Base-by-base conservation (phyloP, 2,888 invertebrate genomes). In the Deilephila porcellus region DNA sequence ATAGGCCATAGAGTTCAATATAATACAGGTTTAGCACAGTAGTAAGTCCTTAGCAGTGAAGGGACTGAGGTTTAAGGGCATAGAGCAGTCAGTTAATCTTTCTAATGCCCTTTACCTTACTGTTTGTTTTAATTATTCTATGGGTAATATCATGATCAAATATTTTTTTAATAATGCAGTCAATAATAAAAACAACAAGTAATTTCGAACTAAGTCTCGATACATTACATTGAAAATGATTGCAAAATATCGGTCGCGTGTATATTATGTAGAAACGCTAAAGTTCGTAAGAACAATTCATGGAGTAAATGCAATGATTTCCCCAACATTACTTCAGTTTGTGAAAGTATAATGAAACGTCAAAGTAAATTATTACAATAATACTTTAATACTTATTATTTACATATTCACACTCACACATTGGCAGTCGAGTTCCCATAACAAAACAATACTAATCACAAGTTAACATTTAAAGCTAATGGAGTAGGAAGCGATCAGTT, bases 391-490 rank as follows among this genome's bases (percentile, higher is more conserved):
- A 94, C 94, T 93, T 91, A 78, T 56, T 73, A 77, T 77, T 63
- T 71, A 73, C 73, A 72, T 81, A 77, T 76, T 83, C 80, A 83
- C 86, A 84, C 84, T 83, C 86, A 87, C 84, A 87, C 83, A 80
- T 78, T 82, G 67, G 85, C 90, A 91, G 91, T 90, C 90, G 86
- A 82, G 83, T 86, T n/a, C 56, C 56, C 17, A 56, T 86, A 84
- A 83, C 81, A 88, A 86, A 86, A 85, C 84, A 88, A 82, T 88
- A 90, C 90, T 91, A 90, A 90, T 91, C 86, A 93, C 90, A 89
- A 93, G 85, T 87, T 91, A 93, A 94, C 93, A 93, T 88, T 91
- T 93, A 93, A 93, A 93, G 88, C 93, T 93, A 93, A 85, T 84
- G 82, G 88, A 85, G 84, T 86, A 81, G 78, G 83, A 82, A 91